Evolutionary conservation across 2,113 vertebrate species (phyloP).

Genomic region (Antennarius striatus): DNA sequence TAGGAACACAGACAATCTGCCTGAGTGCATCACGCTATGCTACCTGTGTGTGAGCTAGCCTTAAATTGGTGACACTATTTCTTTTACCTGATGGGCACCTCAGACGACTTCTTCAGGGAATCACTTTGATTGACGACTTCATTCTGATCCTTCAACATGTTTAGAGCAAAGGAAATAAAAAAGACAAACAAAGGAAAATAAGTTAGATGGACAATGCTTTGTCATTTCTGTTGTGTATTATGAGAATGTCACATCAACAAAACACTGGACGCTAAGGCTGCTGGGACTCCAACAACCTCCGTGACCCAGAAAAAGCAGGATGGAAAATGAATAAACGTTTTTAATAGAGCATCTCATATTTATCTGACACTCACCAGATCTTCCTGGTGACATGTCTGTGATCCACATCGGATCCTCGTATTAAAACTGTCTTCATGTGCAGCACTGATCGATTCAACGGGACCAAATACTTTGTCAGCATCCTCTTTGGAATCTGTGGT

Average conservation of each 20-base stretch:
- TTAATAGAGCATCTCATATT: not conserved
- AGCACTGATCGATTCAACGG: constrained; percentile 5
- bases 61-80: not conserved
- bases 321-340: too few species aligned
- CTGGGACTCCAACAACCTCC: too few species aligned
- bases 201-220: not conserved
- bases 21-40: not conserved
- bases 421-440: not conserved
- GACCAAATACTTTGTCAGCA: not conserved
- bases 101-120: not conserved
- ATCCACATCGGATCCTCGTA: not conserved
- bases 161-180: constrained; percentile 61
- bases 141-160: constrained; percentile 70
- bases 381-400: not conserved
- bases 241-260: too few species aligned
- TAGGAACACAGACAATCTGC: not conserved
- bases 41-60: not conserved
- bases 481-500: constrained; percentile 12
- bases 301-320: too few species aligned
- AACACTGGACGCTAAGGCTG: too few species aligned
- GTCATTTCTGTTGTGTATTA: too few species aligned
- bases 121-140: constrained; percentile 63
- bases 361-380: constrained; percentile 42
- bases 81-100: constrained; percentile 35
- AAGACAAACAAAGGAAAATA: not conserved